Evolutionary conservation across 2,888 invertebrate genomes (phyloP).

Genomic region (Dynastes hyllus): DNA sequence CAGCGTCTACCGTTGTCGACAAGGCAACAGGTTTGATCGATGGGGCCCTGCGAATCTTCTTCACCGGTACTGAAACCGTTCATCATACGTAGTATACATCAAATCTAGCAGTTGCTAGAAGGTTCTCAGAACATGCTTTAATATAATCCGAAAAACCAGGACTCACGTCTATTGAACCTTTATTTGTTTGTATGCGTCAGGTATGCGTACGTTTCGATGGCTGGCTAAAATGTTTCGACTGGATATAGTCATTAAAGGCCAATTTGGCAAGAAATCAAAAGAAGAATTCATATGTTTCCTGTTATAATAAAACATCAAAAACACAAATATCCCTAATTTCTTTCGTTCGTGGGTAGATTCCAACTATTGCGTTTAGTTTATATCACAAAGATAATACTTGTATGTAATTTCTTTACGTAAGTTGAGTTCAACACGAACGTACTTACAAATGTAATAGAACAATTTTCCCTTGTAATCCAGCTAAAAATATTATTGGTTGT

Average conservation of each 20-base stretch:
- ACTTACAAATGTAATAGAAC: constrained; percentile 22
- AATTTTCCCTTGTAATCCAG: constrained; percentile 65
- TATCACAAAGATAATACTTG: background rate
- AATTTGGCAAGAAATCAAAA: constrained; percentile 57
- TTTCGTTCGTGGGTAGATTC: constrained; percentile 21
- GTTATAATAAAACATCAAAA: constrained; percentile 56
- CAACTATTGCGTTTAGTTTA: background rate
- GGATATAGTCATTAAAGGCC: constrained; percentile 52
- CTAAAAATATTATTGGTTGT: constrained; percentile 68
- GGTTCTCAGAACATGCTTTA: background rate
- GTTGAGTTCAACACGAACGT: background rate
- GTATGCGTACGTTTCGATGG: constrained; percentile 11
- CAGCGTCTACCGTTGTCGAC: constrained; percentile 92
- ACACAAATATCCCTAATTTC: constrained; percentile 53
- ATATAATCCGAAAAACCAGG: constrained; percentile 19
- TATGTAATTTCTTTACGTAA: background rate
- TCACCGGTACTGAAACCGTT: constrained; percentile 95
- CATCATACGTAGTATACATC: constrained; percentile 70
- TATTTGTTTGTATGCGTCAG: constrained; percentile 38
- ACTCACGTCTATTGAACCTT: constrained; percentile 30
- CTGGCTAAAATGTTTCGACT: constrained; percentile 53
- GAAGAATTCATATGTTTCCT: constrained; percentile 59
- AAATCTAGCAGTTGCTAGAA: constrained; percentile 29
- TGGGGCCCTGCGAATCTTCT: constrained; percentile 91
- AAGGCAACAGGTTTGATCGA: constrained; percentile 93